Evolutionary conservation across 2,797 vertebrate genomes (phyloP), one percentile per base, ranked within the genome.

Genomic region (Acanthurus leucopareius): DNA sequence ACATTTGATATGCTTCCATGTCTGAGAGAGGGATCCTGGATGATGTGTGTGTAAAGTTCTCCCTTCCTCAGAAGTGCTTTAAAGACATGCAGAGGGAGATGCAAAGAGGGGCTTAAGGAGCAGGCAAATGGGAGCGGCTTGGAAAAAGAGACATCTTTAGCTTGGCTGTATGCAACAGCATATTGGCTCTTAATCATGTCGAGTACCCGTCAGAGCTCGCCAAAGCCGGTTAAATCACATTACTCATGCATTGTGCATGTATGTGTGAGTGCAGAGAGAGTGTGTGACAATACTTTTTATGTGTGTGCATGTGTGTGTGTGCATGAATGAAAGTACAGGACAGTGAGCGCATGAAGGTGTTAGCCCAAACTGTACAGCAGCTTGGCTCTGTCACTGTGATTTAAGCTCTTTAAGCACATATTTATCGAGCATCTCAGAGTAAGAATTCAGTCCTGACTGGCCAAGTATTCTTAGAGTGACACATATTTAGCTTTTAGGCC

Each of bases 211-310:
- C 91, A 94, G 92, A 93, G 93, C 91, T 89, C 83, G 79, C 88
- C 81, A 92, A 94, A 96, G 94, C 94, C 92, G 90, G 93, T 92
- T 91, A 94, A 95, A 95, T 95, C 95, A 95, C 92, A 95, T 96
- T 95, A 95, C 94, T 89, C 73, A 66, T 79, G 78, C 87, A 88
- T 88, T 88, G 75, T 91, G 84, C 47, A 54, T 76, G 85, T 83
- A 64, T 84, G 83, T 88, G 84, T 72, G 73, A 70, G 79, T 78
- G 82, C n/a, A 51, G 58, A 32, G 52, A 49, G 69, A 83, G 69
- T 75, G 77, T 73, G 69, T 54, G 64, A 52, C 57, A 60, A 17
- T 32, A 53, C 74, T 71, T 80, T 32, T 69, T 54, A 38, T 63
- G 51, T 45, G 51, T 76, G 68, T 11, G 25, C 3, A 2, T 79